Base-by-base conservation (phyloP, 2,797 vertebrate species). In the Pagetopsis macropterus region DNA sequence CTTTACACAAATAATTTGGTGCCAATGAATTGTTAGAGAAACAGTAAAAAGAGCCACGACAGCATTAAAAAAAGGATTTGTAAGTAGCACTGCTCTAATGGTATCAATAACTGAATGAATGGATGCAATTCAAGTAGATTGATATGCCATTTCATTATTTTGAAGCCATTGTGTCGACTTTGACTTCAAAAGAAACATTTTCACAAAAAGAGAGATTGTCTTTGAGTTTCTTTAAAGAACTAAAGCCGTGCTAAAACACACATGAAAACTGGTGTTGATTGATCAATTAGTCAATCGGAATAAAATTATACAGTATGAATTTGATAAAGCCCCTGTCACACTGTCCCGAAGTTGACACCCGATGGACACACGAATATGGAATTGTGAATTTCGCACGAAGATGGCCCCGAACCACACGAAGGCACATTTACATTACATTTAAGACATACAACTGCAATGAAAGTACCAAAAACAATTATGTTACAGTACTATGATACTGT, bases 11-110 rank as follows among this genome's bases (percentile, higher is more conserved):
- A 46, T 17, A 73, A 68, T 63, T 56, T 70, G 65, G 23, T 12
- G 57, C 78, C 79, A 85, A 70, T 85, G 82, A 82, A 41, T 75
- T 72, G 63, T 81, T 65, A 62, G 70, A 54, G 7, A 37, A 37
- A 37, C 33, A 7, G 33, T 37, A 37, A 37, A 33, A 37, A 9
- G 7, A 9, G 55, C 69, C 14, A 58, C 0, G 23, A 43, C 70
- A 60, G 63, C 6, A 33, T 31, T 21, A 33, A 3, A 49, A 70
- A 31, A 68, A 40, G 17, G 71, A 74, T 67, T 69, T 65, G 33
- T 70, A 60, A 21, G 64, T 40, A 83, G 70, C 37, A 19, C 33
- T 46, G 19, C 23, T 46, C 57, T 44, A 44, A 74, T 23, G 46
- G 49, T 76, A 76, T 58, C 52, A 67, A 67, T 57, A 27, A 72